Percentiles rank a stretch among this genome's conserved stretches.
Evolutionary conservation across 2,888 invertebrate genomes (phyloP).

Genomic region (Schrankia costaestrigalis): DNA sequence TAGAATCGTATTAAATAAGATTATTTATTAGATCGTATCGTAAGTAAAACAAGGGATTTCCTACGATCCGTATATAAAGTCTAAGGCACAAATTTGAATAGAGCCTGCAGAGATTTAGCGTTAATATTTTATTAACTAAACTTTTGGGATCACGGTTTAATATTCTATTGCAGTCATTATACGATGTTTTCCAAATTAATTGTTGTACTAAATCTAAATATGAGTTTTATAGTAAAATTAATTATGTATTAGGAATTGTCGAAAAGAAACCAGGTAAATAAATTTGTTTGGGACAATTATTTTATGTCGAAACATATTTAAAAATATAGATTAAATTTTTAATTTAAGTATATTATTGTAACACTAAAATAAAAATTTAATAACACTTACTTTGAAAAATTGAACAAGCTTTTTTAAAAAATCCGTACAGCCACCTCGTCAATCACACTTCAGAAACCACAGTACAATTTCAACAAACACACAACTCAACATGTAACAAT

Average conservation of each 20-base stretch:
- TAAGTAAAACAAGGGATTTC: slow-evolving; percentile 35
- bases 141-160: slow-evolving; percentile 46
- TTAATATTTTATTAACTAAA: slow-evolving; percentile 51
- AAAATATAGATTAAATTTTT: too few species aligned
- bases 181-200: slow-evolving; percentile 18
- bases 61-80: slow-evolving; percentile 37
- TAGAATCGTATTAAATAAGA: too few species aligned
- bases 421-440: slow-evolving; percentile 33
- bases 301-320: too few species aligned
- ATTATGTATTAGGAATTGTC: too few species aligned
- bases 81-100: slow-evolving; percentile 32
- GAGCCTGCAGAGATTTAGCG: slow-evolving; percentile 35
- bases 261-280: too few species aligned
- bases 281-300: too few species aligned
- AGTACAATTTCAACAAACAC: slow-evolving; percentile 46
- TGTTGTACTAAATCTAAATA: too few species aligned
- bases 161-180: slow-evolving; percentile 37
- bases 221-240: too few species aligned
- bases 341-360: too few species aligned
- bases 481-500: slow-evolving; percentile 47
- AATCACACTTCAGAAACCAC: slow-evolving; percentile 43
- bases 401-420: slow-evolving; percentile 32
- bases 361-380: background rate
- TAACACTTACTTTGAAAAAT: slow-evolving; percentile 33
- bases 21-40: slow-evolving; percentile 5